Base-by-base conservation (phyloP, 2,888 invertebrate species). In the Stenoptilia bipunctidactyla region DNA sequence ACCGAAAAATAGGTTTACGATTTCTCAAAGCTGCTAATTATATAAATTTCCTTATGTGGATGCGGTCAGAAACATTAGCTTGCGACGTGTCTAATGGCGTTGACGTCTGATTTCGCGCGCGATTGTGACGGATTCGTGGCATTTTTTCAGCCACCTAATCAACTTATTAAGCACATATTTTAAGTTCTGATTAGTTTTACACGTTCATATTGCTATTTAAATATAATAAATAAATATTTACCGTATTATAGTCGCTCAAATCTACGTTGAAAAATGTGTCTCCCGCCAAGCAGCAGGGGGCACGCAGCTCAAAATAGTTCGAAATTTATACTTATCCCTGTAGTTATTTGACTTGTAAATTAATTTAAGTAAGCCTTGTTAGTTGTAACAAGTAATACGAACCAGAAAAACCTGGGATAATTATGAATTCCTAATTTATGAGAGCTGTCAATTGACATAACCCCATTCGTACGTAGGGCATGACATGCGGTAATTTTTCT, bases 11-110 rank as follows among this genome's bases (percentile, higher is more conserved):
- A n/a, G n/a, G n/a, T n/a, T n/a, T n/a, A n/a, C n/a, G n/a, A n/a
- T n/a, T n/a, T n/a, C n/a, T n/a, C n/a, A n/a, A n/a, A n/a, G n/a
- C n/a, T 55, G 70, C 75, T 83, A 83, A 79, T 80, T 80, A 69
- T 79, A 73, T 70, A 72, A 69, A 77, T 76, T 71, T 77, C 82
- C 82, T 61, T 70, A 79, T 65, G 79, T 67, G 75, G 80, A 73
- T 66, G 69, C 68, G 61, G 62, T 61, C 61, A 73, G 74, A 80
- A 79, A 76, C 69, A 73, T 73, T 73, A 75, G 77, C 74, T 73
- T 66, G 73, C 84, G 80, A 85, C 84, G 84, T 85, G 84, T 85
- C 79, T 77, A 85, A 85, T 85, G 84, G 85, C 84, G 84, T 72
- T 79, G 77, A 79, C 73, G 75, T 60, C 76, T 67, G 62, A 73